These are phyloP conservation scores for Squalus acanthias DNA, from an alignment of 2,797 vertebrate species.

Conservation along the genomic window DNA sequence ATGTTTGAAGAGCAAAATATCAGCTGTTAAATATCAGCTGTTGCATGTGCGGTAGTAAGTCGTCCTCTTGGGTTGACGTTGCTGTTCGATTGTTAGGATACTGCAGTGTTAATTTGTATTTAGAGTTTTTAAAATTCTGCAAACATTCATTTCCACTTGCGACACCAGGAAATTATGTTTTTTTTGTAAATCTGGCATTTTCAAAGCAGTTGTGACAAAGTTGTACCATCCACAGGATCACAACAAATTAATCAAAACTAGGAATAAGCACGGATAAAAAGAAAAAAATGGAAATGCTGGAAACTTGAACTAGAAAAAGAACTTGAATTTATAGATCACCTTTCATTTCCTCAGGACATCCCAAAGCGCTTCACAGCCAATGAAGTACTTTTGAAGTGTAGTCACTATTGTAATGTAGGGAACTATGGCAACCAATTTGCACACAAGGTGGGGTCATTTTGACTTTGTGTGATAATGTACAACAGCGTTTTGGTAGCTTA, in stretches of 20 bases:
- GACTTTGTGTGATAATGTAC: background rate
- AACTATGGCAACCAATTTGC: background rate
- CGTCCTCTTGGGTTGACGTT: background rate
- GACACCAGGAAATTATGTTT: background rate
- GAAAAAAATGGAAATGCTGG: background rate
- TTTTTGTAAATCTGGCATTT: background rate
- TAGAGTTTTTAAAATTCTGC: background rate
- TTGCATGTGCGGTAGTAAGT: background rate
- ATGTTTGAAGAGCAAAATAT: background rate
- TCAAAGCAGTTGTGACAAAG: background rate
- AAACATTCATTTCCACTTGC: background rate
- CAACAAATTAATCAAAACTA: background rate
- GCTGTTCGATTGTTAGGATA: background rate
- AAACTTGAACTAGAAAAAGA: background rate
- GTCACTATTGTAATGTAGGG: background rate
- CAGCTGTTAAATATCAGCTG: background rate
- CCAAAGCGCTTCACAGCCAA: background rate
- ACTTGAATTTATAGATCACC: background rate
- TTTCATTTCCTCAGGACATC: background rate
- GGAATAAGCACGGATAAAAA: background rate
- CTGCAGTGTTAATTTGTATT: background rate
- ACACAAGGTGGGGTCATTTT: background rate
- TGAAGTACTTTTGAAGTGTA: background rate
- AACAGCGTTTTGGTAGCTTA: background rate
- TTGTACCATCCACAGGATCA: background rate